Conservation (phyloP, 2,888 invertebrate species). For the Phoronis australis region DNA sequence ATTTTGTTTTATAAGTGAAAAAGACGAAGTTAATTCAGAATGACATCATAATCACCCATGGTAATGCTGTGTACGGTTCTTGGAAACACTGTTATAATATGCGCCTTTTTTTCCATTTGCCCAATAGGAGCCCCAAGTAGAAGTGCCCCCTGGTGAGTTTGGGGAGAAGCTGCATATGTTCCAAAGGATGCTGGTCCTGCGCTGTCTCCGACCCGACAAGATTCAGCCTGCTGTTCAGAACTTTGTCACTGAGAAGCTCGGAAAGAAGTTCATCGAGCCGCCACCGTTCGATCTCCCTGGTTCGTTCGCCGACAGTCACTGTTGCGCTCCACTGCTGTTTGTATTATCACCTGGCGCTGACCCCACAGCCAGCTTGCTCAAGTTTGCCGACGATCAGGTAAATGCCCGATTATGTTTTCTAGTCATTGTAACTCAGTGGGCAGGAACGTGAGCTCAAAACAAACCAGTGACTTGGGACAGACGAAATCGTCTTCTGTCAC, state of each 20-base stretch:
- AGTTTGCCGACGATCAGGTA: conserved; percentile 55
- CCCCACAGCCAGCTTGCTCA: conserved; percentile 53
- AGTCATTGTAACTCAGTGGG: too few species aligned
- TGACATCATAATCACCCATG: not conserved
- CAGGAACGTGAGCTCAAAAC: too few species aligned
- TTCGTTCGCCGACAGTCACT: conserved; percentile 52
- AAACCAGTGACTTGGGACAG: too few species aligned
- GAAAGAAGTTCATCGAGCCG: conserved; percentile 53
- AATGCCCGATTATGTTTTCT: too few species aligned
- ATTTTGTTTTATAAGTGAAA: not conserved
- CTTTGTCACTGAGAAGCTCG: conserved; percentile 52
- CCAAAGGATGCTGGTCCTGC: conserved; percentile 51
- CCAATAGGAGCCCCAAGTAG: conserved; percentile 46
- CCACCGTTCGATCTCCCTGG: conserved; percentile 55
- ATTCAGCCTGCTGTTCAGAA: conserved; percentile 51
- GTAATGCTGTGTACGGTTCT: not conserved
- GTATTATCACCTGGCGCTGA: conserved; percentile 55
- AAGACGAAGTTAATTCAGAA: not conserved
- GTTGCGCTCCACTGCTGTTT: conserved; percentile 52
- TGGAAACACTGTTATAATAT: not conserved
- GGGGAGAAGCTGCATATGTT: conserved; percentile 43
- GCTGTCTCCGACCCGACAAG: conserved; percentile 55
- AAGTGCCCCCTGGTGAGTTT: conserved; percentile 49
- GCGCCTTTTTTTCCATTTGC: conserved; percentile 6
- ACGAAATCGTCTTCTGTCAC: too few species aligned